Conservation (phyloP, 2,113 vertebrate species). For the Gavia stellata region DNA sequence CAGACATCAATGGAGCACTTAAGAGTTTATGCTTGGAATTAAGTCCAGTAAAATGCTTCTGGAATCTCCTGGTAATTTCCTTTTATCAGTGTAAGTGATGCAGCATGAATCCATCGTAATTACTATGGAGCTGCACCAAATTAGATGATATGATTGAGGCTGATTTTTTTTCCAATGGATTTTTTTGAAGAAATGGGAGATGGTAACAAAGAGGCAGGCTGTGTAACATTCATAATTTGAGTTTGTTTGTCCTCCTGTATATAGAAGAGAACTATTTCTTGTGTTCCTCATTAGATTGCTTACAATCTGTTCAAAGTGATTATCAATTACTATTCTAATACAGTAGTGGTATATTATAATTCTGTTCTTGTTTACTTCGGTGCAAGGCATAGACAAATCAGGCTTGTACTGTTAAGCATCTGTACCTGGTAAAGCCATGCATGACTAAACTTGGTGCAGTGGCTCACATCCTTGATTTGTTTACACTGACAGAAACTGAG, state of each 20-base stretch:
- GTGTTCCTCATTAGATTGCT: background rate
- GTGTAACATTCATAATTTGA: background rate
- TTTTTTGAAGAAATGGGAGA: background rate
- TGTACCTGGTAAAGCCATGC: background rate
- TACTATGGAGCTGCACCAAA: background rate
- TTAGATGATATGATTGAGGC: background rate
- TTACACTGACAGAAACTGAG: background rate
- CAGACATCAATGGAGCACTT: background rate
- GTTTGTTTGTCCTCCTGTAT: background rate
- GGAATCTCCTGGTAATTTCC: background rate
- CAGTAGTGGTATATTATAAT: background rate
- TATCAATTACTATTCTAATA: background rate
- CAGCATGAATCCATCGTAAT: background rate
- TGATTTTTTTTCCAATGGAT: background rate
- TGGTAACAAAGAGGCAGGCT: background rate
- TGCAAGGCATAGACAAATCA: background rate
- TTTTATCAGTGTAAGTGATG: constrained; percentile 7
- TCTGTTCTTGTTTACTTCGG: background rate
- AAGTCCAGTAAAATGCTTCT: background rate
- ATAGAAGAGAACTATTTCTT: background rate
- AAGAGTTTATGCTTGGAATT: background rate
- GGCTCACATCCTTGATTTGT: background rate
- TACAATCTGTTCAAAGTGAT: background rate
- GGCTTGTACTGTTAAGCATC: background rate
- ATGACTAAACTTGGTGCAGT: background rate